Evolutionary conservation across 2,888 invertebrate genomes (phyloP).

Genomic region (Acanthosepion pharaonis): DNA sequence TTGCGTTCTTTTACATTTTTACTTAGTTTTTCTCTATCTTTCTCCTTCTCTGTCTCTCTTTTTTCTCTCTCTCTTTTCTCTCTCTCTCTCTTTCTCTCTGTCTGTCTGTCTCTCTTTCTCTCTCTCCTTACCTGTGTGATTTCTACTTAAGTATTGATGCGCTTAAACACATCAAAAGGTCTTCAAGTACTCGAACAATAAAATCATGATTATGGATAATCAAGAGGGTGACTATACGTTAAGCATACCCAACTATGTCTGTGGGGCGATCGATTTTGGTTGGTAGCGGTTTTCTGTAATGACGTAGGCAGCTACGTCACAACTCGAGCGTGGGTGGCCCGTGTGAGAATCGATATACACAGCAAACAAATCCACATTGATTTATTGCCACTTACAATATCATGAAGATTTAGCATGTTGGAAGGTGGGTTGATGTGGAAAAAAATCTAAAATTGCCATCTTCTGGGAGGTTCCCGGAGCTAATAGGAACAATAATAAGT

Average conservation of each 20-base stretch:
- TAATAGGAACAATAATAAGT: too few species aligned
- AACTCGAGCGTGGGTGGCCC: neutral
- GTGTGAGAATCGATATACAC: neutral
- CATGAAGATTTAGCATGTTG: neutral
- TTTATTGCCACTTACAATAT: neutral
- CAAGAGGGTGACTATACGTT: neutral
- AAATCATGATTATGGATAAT: neutral
- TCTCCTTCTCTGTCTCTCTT: too few species aligned
- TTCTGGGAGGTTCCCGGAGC: neutral
- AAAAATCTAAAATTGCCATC: neutral
- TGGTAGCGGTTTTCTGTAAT: neutral
- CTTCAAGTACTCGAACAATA: neutral
- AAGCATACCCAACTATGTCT: neutral
- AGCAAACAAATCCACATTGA: neutral
- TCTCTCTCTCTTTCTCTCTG: neutral
- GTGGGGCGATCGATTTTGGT: neutral
- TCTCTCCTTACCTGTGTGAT: neutral
- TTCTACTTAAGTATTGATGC: neutral
- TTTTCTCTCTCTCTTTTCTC: neutral
- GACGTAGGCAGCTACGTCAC: neutral
- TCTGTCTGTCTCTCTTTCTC: neutral
- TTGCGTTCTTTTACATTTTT: too few species aligned
- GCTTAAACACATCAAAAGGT: neutral
- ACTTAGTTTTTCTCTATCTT: too few species aligned
- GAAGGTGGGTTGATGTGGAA: neutral